Evolutionary conservation across 2,888 invertebrate species (phyloP).

Genomic region (Nasonia oneida): DNA sequence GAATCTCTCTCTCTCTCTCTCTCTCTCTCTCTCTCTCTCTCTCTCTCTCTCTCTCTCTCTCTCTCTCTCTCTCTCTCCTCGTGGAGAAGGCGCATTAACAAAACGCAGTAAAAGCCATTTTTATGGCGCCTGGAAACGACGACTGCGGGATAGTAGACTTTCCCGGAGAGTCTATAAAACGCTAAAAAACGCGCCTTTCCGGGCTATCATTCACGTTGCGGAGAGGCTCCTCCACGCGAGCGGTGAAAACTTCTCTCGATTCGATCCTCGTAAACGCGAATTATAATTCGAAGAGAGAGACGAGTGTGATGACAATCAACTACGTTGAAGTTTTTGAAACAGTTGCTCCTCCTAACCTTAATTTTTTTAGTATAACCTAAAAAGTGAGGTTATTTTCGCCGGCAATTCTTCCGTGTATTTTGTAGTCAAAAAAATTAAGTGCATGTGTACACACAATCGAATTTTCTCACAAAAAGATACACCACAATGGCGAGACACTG

Average conservation of each 20-base stretch:
- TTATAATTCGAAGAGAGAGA: neutral
- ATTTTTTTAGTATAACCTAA: neutral
- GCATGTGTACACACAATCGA: neutral
- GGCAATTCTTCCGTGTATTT: neutral
- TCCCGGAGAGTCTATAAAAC: neutral
- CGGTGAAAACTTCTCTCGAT: neutral
- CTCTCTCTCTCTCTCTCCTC: neutral
- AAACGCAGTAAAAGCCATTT: neutral
- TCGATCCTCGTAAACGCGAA: neutral
- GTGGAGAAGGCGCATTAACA: neutral
- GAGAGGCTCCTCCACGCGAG: neutral
- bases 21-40: neutral
- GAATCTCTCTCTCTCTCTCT: neutral
- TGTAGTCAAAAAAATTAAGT: neutral
- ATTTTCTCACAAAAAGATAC: neutral
- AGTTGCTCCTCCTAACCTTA: neutral
- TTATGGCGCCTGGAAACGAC: neutral
- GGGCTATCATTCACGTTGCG: neutral
- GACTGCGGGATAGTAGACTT: neutral
- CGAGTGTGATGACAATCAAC: neutral
- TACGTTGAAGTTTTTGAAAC: neutral
- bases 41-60: neutral
- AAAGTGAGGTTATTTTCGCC: neutral
- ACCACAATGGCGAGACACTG: neutral
- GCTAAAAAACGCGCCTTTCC: neutral